Evolutionary conservation across 2,797 vertebrate species (phyloP).

Genomic region (Melanotaenia trifasciata): DNA sequence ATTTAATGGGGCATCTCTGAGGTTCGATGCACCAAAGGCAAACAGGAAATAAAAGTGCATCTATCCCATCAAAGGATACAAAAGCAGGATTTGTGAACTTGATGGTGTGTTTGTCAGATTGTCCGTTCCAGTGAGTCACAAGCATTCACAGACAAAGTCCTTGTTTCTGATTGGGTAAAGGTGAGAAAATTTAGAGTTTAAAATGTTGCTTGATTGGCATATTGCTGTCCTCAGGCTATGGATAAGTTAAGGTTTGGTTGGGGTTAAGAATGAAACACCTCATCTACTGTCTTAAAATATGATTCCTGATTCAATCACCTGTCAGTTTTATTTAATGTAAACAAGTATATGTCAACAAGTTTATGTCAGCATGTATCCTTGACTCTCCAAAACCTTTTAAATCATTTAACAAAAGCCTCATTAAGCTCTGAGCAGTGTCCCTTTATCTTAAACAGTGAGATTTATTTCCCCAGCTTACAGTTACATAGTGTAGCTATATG

Average conservation of each 20-base stretch:
- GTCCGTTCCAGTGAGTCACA: constrained; percentile 2
- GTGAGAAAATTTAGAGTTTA: constrained; percentile 3
- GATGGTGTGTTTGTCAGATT: background rate
- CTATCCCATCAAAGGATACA: constrained; percentile 16
- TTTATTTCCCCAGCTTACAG: constrained; percentile 37
- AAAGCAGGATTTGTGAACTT: background rate
- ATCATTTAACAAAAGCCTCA: constrained; percentile 36
- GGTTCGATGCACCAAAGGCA: constrained; percentile 44
- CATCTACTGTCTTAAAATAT: background rate
- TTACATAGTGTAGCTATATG: constrained; percentile 51
- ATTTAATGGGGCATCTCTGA: constrained; percentile 62
- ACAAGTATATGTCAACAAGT: background rate
- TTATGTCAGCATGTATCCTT: constrained; percentile 8
- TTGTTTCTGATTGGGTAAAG: background rate
- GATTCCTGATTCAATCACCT: background rate
- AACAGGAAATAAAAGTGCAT: constrained; percentile 32
- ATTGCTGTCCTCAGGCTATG: constrained; percentile 14
- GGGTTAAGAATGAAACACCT: constrained; percentile 23
- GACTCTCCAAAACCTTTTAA: constrained; percentile 18
- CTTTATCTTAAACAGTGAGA: constrained; percentile 45
- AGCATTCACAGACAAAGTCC: background rate
- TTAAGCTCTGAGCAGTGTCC: constrained; percentile 39
- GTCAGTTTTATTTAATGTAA: background rate
- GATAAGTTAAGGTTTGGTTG: background rate
- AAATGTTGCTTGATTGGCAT: constrained; percentile 1